Evolutionary conservation across 1,140 invertebrate species (phyloP).

Genomic region (Euschistus heros): DNA sequence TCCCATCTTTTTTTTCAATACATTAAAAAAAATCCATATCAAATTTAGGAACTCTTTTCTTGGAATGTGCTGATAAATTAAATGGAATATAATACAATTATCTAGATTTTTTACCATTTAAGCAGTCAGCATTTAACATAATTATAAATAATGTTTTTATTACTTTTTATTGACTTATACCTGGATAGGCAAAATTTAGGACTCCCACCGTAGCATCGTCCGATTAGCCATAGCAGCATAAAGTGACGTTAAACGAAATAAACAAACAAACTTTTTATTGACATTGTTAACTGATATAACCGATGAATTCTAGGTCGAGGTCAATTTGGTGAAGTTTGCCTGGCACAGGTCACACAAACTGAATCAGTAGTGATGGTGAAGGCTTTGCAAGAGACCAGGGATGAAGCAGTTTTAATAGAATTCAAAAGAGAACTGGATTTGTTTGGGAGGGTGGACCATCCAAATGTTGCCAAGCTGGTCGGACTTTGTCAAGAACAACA

Average conservation of each 20-base stretch:
- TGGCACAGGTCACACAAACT: constrained; percentile 49
- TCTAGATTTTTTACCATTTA: no score
- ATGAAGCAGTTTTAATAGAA: constrained; percentile 64
- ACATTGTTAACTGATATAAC: no score
- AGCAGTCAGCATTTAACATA: background rate
- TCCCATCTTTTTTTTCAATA: no score
- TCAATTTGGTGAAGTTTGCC: constrained; percentile 80
- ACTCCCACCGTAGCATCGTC: no score
- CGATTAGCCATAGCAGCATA: no score
- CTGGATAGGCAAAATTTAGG: no score
- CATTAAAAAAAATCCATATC: no score
- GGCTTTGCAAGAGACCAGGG: constrained; percentile 58
- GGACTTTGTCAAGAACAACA: constrained; percentile 74
- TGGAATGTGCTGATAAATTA: no score
- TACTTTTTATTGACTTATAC: background rate
- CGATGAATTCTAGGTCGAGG: constrained; percentile 52
- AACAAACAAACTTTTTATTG: no score
- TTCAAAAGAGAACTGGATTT: constrained; percentile 81
- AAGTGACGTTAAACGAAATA: no score
- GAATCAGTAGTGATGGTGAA: constrained; percentile 54
- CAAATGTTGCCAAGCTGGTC: constrained; percentile 63
- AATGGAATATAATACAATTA: no score
- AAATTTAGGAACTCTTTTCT: no score
- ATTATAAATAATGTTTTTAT: background rate
- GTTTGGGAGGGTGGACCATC: constrained; percentile 66